A percentile compares a stretch with the other conserved stretches of the same genome.
Evolutionary conservation across 2,113 vertebrate species (phyloP).

Genomic region (Delphinus delphis): DNA sequence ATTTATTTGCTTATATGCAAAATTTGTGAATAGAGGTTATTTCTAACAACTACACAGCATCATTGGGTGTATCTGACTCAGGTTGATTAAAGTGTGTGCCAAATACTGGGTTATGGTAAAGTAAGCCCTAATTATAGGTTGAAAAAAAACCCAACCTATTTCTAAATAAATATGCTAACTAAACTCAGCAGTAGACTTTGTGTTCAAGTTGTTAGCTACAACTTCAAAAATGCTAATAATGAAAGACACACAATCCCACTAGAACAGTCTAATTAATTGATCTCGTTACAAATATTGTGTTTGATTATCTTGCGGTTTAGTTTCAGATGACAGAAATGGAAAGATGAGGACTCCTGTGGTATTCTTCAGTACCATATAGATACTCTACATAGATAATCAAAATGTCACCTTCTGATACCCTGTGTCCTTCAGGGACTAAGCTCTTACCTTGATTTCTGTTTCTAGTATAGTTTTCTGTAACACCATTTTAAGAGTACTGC

Average conservation of each 20-base stretch:
- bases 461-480: background rate
- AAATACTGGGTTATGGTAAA: slow-evolving; percentile 67
- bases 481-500: background rate
- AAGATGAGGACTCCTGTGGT: slow-evolving; percentile 22
- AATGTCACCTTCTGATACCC: background rate
- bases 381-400: background rate
- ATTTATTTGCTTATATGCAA: slow-evolving; percentile 79
- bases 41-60: slow-evolving; percentile 58
- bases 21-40: slow-evolving; percentile 68
- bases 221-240: slow-evolving; percentile 63
- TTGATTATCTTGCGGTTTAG: slow-evolving; percentile 61
- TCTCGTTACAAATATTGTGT: slow-evolving; percentile 50
- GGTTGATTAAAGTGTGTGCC: slow-evolving; percentile 58
- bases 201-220: slow-evolving; percentile 23
- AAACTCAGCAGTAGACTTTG: slow-evolving; percentile 59
- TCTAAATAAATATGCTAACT: slow-evolving; percentile 68
- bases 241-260: slow-evolving; percentile 50
- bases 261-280: slow-evolving; percentile 71
- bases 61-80: slow-evolving; percentile 20
- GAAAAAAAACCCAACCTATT: slow-evolving; percentile 64
- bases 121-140: slow-evolving; percentile 74
- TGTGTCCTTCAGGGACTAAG: background rate
- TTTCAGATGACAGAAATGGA: slow-evolving; percentile 66
- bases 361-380: background rate
- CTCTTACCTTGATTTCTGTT: background rate